A percentile compares a stretch with the other conserved stretches of the same genome.
phyloP scores from a whole-genome alignment of 2,888 invertebrate genomes.

The Diplazon laetatorius region DNA sequence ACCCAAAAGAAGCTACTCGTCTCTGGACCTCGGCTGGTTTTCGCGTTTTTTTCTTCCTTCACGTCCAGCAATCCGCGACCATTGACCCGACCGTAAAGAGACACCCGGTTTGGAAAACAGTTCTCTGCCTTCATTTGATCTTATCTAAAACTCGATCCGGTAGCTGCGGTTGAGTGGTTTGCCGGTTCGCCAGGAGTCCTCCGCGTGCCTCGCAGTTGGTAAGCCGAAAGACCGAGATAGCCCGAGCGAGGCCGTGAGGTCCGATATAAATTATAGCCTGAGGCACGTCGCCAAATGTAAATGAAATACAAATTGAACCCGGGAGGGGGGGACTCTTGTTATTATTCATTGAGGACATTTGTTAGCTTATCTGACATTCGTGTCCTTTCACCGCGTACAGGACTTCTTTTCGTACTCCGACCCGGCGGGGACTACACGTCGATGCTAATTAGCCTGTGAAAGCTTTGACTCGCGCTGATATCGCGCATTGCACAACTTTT shows the following conservation, averaged over 20 bases:
- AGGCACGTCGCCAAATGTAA: constrained; percentile 74
- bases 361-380: constrained; percentile 78
- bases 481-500: background rate
- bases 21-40: background rate
- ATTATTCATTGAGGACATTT: constrained; percentile 80
- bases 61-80: background rate
- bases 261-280: constrained; percentile 74
- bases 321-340: constrained; percentile 77
- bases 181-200: constrained; percentile 28
- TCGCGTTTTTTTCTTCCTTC: constrained; percentile 10
- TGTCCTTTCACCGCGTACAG: constrained; percentile 49
- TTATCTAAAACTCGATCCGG: constrained; percentile 69
- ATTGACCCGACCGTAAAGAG: constrained; percentile 16
- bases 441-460: constrained; percentile 45
- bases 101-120: constrained; percentile 62
- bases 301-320: constrained; percentile 78
- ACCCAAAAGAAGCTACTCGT: constrained; percentile 2
- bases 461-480: background rate
- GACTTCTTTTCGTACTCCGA: constrained; percentile 15
- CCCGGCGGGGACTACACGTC: constrained; percentile 6
- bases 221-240: constrained; percentile 41
- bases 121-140: constrained; percentile 74
- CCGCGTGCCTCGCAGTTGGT: constrained; percentile 27
- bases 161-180: constrained; percentile 62
- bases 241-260: constrained; percentile 7